phyloP scores from a whole-genome alignment of 2,888 invertebrate genomes.

The Xestia sexstrigata region DNA sequence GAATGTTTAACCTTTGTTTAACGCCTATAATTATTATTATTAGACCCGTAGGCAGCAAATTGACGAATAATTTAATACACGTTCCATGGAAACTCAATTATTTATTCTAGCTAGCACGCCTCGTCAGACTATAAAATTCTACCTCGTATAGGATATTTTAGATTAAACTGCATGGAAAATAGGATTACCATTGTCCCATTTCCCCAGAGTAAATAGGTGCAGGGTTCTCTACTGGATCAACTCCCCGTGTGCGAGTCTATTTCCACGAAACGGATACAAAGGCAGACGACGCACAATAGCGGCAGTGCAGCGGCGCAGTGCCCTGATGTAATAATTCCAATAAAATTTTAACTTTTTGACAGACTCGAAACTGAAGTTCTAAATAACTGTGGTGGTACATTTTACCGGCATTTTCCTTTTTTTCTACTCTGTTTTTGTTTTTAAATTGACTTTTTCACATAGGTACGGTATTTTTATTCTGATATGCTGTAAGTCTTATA shows the following conservation, averaged over 20 bases:
- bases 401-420: background rate
- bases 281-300: background rate
- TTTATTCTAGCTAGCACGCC: background rate
- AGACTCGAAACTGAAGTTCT: background rate
- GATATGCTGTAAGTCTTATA: background rate
- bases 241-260: background rate
- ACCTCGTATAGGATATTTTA: background rate
- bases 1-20: background rate
- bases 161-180: background rate
- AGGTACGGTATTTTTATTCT: background rate
- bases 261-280: background rate
- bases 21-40: background rate
- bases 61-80: background rate
- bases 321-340: background rate
- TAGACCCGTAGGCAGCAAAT: background rate
- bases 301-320: no score
- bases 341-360: background rate
- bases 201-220: background rate
- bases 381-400: background rate
- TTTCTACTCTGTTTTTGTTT: background rate
- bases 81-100: background rate
- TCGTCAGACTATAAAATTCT: background rate
- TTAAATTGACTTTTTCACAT: background rate
- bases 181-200: background rate
- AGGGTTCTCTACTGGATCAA: background rate